These are phyloP conservation scores for Odocoileus virginianus DNA, from an alignment of 2,113 vertebrate genomes.

Conservation along the genomic window DNA sequence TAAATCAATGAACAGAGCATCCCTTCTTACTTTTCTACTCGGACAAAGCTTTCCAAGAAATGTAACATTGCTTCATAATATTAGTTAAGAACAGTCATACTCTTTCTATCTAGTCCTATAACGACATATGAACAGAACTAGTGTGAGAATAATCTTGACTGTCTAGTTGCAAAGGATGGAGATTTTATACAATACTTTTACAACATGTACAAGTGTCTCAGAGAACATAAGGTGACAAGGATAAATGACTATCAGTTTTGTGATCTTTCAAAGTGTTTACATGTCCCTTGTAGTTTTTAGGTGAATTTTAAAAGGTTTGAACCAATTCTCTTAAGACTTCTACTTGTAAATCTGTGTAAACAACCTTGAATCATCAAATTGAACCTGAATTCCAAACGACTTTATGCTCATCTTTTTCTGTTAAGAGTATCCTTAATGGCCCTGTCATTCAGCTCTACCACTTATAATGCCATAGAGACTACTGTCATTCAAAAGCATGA, in stretches of 20 bases:
- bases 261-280: background rate
- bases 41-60: background rate
- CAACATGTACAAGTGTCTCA: background rate
- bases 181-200: background rate
- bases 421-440: background rate
- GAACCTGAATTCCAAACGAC: slow-evolving; percentile 25
- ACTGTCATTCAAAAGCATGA: slow-evolving; percentile 19
- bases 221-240: background rate
- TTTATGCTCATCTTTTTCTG: background rate
- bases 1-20: background rate
- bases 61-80: background rate
- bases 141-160: background rate
- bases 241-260: background rate
- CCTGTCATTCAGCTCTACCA: slow-evolving; percentile 6
- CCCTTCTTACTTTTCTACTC: background rate
- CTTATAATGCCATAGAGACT: background rate
- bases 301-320: slow-evolving; percentile 1
- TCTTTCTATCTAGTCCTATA: background rate
- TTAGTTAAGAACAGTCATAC: background rate
- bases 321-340: background rate
- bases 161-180: background rate
- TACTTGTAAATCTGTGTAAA: background rate
- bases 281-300: background rate
- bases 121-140: background rate
- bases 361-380: background rate